Conservation (phyloP, 2,888 invertebrate species). For the Heliothis peltigera region DNA sequence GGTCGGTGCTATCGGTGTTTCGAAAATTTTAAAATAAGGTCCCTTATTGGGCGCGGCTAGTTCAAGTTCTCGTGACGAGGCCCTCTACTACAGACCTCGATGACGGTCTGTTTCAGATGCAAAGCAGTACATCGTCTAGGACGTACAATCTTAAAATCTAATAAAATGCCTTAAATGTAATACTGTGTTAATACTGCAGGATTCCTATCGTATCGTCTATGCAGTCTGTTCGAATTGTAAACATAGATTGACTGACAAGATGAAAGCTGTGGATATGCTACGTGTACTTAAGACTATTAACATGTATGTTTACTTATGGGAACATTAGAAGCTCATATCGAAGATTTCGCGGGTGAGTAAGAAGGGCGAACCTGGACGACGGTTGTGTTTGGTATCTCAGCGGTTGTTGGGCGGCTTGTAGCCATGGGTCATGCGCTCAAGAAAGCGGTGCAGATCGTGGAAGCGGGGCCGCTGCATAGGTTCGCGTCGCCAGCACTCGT, state of each 20-base stretch:
- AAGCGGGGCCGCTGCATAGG: conserved; percentile 95
- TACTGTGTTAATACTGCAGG: conserved; percentile 75
- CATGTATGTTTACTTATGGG: conserved; percentile 45
- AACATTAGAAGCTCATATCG: conserved; percentile 61
- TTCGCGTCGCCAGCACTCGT: conserved; percentile 96
- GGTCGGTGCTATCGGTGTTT: conserved; percentile 65
- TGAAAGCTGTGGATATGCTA: conserved; percentile 55
- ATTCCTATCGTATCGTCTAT: conserved; percentile 63
- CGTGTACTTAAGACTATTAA: conserved; percentile 50
- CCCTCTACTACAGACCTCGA: conserved; percentile 54
- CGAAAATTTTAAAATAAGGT: conserved; percentile 56
- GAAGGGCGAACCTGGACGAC: conserved; percentile 59
- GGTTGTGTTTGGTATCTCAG: conserved; percentile 53
- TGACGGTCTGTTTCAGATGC: conserved; percentile 68
- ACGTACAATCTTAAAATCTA: conserved; percentile 67
- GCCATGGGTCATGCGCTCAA: conserved; percentile 93
- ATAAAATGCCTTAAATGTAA: conserved; percentile 62
- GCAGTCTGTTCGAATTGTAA: conserved; percentile 63
- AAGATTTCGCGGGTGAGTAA: conserved; percentile 45
- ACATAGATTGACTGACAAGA: conserved; percentile 31
- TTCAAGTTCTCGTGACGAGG: conserved; percentile 33
- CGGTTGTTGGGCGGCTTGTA: conserved; percentile 87
- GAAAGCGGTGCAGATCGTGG: conserved; percentile 96
- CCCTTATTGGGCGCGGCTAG: conserved; percentile 41
- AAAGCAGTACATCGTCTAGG: conserved; percentile 71